phyloP scores from a whole-genome alignment of 2,113 vertebrate genomes.

The Campylomormyrus numenius region DNA sequence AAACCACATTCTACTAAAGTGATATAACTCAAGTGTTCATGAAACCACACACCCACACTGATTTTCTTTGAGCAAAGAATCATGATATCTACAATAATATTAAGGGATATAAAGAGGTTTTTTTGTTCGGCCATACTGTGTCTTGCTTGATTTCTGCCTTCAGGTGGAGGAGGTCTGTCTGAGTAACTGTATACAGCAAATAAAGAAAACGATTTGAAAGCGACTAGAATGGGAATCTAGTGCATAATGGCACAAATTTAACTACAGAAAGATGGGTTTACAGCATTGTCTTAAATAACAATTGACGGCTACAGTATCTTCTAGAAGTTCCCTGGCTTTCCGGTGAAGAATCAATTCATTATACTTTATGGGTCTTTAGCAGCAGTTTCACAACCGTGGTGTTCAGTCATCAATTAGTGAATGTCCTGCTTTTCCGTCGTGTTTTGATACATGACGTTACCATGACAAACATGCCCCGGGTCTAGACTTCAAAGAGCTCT shows the following conservation, averaged over 20 bases:
- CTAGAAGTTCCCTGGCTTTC: slow-evolving; percentile 61
- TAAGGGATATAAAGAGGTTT: slow-evolving; percentile 55
- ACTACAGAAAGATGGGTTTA: slow-evolving; percentile 68
- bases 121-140: slow-evolving; percentile 65
- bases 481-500: slow-evolving; percentile 64
- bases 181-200: slow-evolving; percentile 73
- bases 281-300: slow-evolving; percentile 55
- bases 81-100: slow-evolving; percentile 41
- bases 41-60: slow-evolving; percentile 38
- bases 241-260: slow-evolving; percentile 68
- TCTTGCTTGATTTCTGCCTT: slow-evolving; percentile 66
- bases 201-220: slow-evolving; percentile 67
- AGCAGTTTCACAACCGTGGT: slow-evolving; percentile 55
- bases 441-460: slow-evolving; percentile 60
- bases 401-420: slow-evolving; percentile 68
- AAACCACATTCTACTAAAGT: neutral
- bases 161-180: slow-evolving; percentile 57
- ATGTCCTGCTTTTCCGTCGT: slow-evolving; percentile 58
- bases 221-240: slow-evolving; percentile 57
- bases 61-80: slow-evolving; percentile 39
- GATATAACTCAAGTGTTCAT: slow-evolving; percentile 25
- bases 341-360: slow-evolving; percentile 57
- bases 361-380: slow-evolving; percentile 57
- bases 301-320: slow-evolving; percentile 44
- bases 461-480: slow-evolving; percentile 54